These are phyloP conservation scores for Odontocerum albicorne DNA, from an alignment of 2,888 invertebrate species.

Conservation along the genomic window DNA sequence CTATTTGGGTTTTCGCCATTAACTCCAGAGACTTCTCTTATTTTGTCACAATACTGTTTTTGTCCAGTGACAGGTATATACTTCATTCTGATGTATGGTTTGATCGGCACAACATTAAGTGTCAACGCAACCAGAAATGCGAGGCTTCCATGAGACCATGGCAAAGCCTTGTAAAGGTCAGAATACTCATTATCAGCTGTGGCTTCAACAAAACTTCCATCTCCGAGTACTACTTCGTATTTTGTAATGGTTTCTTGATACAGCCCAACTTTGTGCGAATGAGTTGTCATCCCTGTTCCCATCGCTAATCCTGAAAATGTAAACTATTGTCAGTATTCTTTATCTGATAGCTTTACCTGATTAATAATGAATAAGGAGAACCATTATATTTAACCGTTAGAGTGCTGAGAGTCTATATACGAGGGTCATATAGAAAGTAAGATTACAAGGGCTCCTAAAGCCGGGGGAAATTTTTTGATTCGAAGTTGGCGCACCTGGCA, in stretches of 20 bases:
- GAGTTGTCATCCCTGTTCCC: slow-evolving; percentile 74
- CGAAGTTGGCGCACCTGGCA: too few relatives aligned
- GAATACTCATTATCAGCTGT: slow-evolving; percentile 58
- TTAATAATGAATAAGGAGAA: too few relatives aligned
- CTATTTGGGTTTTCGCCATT: slow-evolving; percentile 48
- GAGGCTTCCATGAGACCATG: slow-evolving; percentile 69
- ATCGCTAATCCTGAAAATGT: slow-evolving; percentile 59
- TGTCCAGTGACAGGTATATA: slow-evolving; percentile 65
- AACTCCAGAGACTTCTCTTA: slow-evolving; percentile 63
- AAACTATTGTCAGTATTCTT: slow-evolving; percentile 1
- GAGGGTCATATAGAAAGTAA: too few relatives aligned
- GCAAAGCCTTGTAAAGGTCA: slow-evolving; percentile 62
- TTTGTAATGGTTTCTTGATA: slow-evolving; percentile 67
- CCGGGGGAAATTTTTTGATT: too few relatives aligned
- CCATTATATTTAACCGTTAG: too few relatives aligned
- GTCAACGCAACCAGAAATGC: slow-evolving; percentile 67
- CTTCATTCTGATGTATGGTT: slow-evolving; percentile 65
- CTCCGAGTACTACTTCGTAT: slow-evolving; percentile 66
- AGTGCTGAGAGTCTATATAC: too few relatives aligned
- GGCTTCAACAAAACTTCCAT: slow-evolving; percentile 62
- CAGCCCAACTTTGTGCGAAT: slow-evolving; percentile 69
- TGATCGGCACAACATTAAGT: slow-evolving; percentile 62
- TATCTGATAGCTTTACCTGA: too few relatives aligned
- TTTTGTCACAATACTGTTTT: slow-evolving; percentile 63
- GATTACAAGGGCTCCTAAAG: too few relatives aligned